Conservation (phyloP, 2,113 vertebrate genomes). For the Rhagologus leucostigma region DNA sequence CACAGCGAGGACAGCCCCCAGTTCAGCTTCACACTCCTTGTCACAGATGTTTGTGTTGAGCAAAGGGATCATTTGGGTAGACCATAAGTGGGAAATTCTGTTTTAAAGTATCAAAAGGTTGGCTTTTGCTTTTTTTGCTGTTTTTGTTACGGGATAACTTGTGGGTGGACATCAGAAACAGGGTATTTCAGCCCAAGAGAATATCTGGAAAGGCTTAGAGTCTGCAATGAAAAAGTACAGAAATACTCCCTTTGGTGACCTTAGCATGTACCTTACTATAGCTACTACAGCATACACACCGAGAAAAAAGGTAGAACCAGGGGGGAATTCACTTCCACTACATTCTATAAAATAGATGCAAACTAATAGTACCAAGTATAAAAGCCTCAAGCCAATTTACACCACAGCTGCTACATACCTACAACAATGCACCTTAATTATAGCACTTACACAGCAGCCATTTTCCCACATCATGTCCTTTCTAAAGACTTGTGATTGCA, state of each 20-base stretch:
- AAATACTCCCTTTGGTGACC: background rate
- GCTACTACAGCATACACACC: background rate
- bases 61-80: background rate
- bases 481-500: background rate
- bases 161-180: background rate
- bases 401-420: background rate
- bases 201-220: background rate
- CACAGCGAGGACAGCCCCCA: fast-evolving
- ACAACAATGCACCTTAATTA: background rate
- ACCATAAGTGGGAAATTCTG: background rate
- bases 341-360: fast-evolving
- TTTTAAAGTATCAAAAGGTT: background rate
- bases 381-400: background rate
- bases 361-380: background rate
- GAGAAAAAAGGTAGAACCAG: background rate
- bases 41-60: background rate
- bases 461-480: background rate
- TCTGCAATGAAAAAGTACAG: background rate
- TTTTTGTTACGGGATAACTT: background rate
- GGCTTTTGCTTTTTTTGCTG: background rate
- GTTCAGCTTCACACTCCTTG: background rate
- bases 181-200: background rate
- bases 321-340: background rate
- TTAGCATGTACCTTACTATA: background rate
- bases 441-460: background rate